A percentile compares a stretch with the other conserved stretches of the same genome.
Conservation (phyloP, 2,888 invertebrate species). For the Tricholauxania praeusta region DNA sequence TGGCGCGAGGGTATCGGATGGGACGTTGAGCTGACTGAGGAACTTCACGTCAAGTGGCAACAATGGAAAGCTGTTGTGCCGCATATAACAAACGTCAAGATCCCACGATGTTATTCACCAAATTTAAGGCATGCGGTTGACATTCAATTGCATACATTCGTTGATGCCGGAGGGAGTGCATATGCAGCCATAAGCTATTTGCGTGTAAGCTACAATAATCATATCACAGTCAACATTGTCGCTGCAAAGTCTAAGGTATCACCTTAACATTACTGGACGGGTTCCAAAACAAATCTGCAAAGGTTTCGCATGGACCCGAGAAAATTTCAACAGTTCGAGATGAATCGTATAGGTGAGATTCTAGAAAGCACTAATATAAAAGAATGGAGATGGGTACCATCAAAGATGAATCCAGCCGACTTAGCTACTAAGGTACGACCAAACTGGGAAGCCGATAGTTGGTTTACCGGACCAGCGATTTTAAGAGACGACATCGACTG, state of each 20-base stretch:
- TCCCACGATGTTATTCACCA: conserved; percentile 29
- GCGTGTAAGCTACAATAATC: background rate
- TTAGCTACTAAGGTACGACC: conserved; percentile 13
- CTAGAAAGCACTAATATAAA: background rate
- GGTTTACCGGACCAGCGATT: conserved; percentile 34
- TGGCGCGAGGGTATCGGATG: background rate
- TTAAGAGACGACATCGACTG: background rate
- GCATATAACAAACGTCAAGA: background rate
- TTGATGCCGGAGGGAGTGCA: conserved; percentile 23
- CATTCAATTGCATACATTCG: conserved; percentile 24
- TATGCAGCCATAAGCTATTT: conserved; percentile 22
- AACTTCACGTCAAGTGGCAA: conserved; percentile 8
- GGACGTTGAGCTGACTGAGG: background rate
- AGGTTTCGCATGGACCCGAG: conserved; percentile 30
- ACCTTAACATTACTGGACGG: conserved; percentile 26
- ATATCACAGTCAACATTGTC: background rate
- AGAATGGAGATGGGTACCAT: conserved; percentile 28
- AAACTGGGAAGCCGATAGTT: conserved; percentile 22
- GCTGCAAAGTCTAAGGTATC: conserved; percentile 27
- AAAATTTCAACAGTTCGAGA: conserved; percentile 23
- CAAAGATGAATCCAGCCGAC: conserved; percentile 32
- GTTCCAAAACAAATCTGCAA: conserved; percentile 24
- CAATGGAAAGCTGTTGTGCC: conserved; percentile 17
- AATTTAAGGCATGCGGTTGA: background rate
- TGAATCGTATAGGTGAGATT: conserved; percentile 29